These are phyloP conservation scores for Pandion haliaetus DNA, from an alignment of 2,113 vertebrate genomes.

Conservation along the genomic window DNA sequence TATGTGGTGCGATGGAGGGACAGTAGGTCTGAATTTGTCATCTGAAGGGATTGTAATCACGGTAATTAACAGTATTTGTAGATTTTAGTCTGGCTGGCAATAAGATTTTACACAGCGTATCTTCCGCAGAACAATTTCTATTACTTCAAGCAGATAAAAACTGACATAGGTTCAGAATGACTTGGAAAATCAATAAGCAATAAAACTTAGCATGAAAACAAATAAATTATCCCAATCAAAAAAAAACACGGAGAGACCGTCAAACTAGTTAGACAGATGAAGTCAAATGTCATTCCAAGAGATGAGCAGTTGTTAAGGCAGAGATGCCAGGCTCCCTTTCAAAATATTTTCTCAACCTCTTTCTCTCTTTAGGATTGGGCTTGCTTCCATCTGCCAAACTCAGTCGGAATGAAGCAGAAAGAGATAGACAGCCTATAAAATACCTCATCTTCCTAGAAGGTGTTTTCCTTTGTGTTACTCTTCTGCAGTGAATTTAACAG, in stretches of 20 bases:
- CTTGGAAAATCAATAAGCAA: constrained; percentile 65
- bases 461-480: not conserved
- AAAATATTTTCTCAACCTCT: not conserved
- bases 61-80: constrained; percentile 15
- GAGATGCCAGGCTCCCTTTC: not conserved
- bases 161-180: not conserved
- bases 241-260: not conserved
- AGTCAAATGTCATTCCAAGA: not conserved
- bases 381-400: constrained; percentile 34
- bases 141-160: constrained; percentile 47
- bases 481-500: not conserved
- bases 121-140: not conserved
- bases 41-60: not conserved
- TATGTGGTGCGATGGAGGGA: not conserved
- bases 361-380: not conserved
- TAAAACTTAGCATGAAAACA: constrained; percentile 61
- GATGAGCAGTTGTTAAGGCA: not conserved
- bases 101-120: not conserved
- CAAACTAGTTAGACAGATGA: not conserved
- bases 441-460: not conserved
- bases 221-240: constrained; percentile 55
- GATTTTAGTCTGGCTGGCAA: not conserved
- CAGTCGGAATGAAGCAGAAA: not conserved
- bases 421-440: not conserved
- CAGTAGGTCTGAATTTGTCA: not conserved